Evolutionary conservation across 1,140 invertebrate genomes (phyloP), one percentile per base, ranked within the genome.

Genomic region (Gonioctena quinquepunctata): DNA sequence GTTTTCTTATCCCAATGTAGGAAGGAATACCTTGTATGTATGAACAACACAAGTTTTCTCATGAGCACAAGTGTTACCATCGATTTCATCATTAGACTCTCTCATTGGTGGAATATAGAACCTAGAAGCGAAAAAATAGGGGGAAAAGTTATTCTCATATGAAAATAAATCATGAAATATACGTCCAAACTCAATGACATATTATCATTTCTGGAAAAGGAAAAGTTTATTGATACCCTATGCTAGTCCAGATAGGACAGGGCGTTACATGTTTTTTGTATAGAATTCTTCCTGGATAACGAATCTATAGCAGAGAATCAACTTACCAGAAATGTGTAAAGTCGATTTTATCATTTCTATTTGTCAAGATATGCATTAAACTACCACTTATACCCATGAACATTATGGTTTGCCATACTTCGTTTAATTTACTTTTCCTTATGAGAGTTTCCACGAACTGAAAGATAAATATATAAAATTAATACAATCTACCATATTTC

Each of bases 281-380:
- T n/a, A n/a, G n/a, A n/a, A n/a, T n/a, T n/a, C n/a, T n/a, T n/a
- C n/a, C n/a, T n/a, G n/a, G n/a, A n/a, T n/a, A n/a, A n/a, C n/a
- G n/a, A n/a, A n/a, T n/a, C n/a, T n/a, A n/a, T n/a, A n/a, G n/a
- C n/a, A n/a, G n/a, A n/a, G n/a, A n/a, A n/a, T n/a, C n/a, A 33
- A 33, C 28, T 33, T 33, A 33, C 28, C 28, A 33, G 28, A 33
- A 67, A 66, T 71, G 57, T 3, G 26, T 27, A 54, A 73, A 65
- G 25, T 68, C 62, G 18, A 27, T 54, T 22, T 63, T 65, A 27
- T 54, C 59, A 2, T 65, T 50, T 25, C 50, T 63, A n/a, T 66
- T 73, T 62, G 69, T 66, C 26, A 76, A 60, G 11, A 74, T 3
- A 57, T 70, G 57, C 74, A 76, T 77, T 18, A 76, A 62, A 8